Percentiles rank a stretch among this genome's conserved stretches.
phyloP scores from a whole-genome alignment of 35 echinoderm and acorn worm species.

The Stichopus chloronotus region DNA sequence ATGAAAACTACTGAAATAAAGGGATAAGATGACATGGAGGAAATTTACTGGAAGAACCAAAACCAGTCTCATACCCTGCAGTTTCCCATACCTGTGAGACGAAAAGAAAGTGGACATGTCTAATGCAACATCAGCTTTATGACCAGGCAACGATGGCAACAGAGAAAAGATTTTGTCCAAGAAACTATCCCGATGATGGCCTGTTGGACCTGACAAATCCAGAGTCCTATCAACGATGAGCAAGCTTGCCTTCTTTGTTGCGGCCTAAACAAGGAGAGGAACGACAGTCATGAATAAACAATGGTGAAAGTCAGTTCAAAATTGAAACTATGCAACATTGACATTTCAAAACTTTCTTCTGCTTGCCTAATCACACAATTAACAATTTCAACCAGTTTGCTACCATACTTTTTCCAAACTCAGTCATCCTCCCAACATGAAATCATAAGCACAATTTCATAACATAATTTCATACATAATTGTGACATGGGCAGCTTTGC shows the following conservation, averaged over 20 bases:
- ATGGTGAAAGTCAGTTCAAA: neutral
- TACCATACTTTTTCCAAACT: too few species aligned
- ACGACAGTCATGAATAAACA: neutral
- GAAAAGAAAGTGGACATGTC: constrained; percentile 84
- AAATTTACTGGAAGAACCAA: too few species aligned
- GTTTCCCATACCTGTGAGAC: constrained; percentile 59
- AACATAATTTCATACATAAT: too few species aligned
- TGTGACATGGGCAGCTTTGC: too few species aligned
- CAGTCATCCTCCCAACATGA: too few species aligned
- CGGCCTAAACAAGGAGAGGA: constrained; percentile 62
- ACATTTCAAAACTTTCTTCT: too few species aligned
- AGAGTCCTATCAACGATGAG: constrained; percentile 84
- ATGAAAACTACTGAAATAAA: too few species aligned
- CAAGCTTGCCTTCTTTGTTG: constrained; percentile 74
- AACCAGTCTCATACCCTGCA: too few species aligned
- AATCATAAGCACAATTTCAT: too few species aligned
- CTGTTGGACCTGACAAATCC: constrained; percentile 76
- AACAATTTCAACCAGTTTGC: neutral
- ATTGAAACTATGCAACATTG: neutral
- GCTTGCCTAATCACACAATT: neutral
- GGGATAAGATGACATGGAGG: too few species aligned
- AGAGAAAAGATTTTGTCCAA: constrained; percentile 80
- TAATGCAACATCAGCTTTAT: constrained; percentile 77
- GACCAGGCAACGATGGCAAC: constrained; percentile 80
- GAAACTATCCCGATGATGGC: constrained; percentile 81